Percentiles rank a stretch among this genome's conserved stretches.
These are phyloP conservation scores for Enoplosus armatus DNA, from an alignment of 2,797 vertebrate genomes.

Conservation along the genomic window DNA sequence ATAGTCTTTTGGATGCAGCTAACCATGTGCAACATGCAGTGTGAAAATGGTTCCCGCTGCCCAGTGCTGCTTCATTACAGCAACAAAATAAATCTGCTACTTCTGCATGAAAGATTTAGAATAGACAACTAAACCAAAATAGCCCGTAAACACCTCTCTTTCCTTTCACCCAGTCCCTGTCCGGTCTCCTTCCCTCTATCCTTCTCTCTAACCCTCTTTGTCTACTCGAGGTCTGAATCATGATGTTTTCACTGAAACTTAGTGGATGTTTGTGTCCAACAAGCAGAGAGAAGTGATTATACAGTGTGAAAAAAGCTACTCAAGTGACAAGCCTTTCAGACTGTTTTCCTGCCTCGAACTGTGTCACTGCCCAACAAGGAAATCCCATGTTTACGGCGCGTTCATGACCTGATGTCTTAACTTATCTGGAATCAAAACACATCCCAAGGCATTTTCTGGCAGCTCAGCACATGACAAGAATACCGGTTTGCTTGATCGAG, in stretches of 20 bases:
- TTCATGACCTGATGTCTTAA: constrained; percentile 48
- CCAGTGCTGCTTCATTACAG: constrained; percentile 44
- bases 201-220: not conserved
- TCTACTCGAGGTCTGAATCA: not conserved
- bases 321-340: constrained; percentile 37
- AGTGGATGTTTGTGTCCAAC: not conserved
- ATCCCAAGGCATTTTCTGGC: constrained; percentile 32
- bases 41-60: constrained; percentile 31
- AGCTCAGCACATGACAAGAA: constrained; percentile 28
- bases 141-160: constrained; percentile 50
- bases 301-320: constrained; percentile 36
- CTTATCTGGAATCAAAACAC: constrained; percentile 48
- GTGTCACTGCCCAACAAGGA: constrained; percentile 69
- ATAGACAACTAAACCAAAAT: constrained; percentile 53
- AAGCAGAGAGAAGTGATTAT: constrained; percentile 27
- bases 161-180: constrained; percentile 1
- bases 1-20: constrained; percentile 18
- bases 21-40: constrained; percentile 21
- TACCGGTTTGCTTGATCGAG: constrained; percentile 20
- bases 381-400: constrained; percentile 72
- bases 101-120: constrained; percentile 70
- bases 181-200: not conserved
- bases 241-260: constrained; percentile 1
- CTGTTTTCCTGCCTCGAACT: constrained; percentile 57
- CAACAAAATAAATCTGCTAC: constrained; percentile 43